Evolutionary conservation across 2,888 invertebrate genomes (phyloP).

Genomic region (Chrysomela aeneicollis): DNA sequence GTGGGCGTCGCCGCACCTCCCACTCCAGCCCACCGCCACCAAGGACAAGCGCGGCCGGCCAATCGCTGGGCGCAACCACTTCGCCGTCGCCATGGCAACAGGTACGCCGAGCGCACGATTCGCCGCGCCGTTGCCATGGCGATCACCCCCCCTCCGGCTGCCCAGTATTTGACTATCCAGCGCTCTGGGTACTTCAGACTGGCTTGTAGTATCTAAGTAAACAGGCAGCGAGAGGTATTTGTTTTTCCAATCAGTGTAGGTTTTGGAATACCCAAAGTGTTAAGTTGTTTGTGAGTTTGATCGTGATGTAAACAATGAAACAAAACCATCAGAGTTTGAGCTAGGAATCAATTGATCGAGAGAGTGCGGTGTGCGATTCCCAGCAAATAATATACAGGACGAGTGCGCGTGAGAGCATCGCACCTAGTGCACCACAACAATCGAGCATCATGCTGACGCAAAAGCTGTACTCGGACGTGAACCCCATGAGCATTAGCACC

Average conservation of each 20-base stretch:
- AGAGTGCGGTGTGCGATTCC: too few species aligned
- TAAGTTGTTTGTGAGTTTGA: slow-evolving; percentile 63
- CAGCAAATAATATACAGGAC: not conserved
- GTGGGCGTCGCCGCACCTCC: slow-evolving; percentile 28
- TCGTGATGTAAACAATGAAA: slow-evolving; percentile 64
- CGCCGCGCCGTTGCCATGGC: slow-evolving; percentile 52
- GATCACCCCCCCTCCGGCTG: slow-evolving; percentile 54
- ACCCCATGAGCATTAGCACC: slow-evolving; percentile 72
- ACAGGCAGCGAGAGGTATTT: slow-evolving; percentile 65
- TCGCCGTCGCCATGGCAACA: slow-evolving; percentile 51
- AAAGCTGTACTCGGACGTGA: slow-evolving; percentile 74
- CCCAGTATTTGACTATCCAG: slow-evolving; percentile 62
- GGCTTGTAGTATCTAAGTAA: slow-evolving; percentile 64
- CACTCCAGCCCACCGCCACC: slow-evolving; percentile 37
- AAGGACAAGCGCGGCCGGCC: slow-evolving; percentile 39
- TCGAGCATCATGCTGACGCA: slow-evolving; percentile 69
- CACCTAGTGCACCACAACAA: too few species aligned
- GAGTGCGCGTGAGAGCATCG: not conserved
- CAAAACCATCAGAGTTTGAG: slow-evolving; percentile 62
- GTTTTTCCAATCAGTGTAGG: slow-evolving; percentile 67
- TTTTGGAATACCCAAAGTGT: slow-evolving; percentile 64
- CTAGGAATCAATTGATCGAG: slow-evolving; percentile 57
- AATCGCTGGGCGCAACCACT: slow-evolving; percentile 38
- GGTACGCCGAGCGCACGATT: slow-evolving; percentile 42
- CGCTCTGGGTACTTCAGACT: slow-evolving; percentile 63